Conservation (phyloP, 2,888 invertebrate genomes). For the Eurois occulta region DNA sequence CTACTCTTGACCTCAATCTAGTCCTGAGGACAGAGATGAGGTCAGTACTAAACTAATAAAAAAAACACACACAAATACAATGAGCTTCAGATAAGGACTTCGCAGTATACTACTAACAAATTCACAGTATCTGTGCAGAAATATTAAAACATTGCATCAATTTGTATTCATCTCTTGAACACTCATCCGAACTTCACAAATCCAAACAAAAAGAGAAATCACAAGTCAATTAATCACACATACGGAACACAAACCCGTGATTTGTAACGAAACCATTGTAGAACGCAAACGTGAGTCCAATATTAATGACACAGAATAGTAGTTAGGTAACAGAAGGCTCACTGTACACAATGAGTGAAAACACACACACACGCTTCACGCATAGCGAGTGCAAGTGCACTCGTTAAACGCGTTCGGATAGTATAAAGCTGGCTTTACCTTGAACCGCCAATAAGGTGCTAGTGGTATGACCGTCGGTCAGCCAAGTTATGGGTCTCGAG, state of each 20-base stretch:
- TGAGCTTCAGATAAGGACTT: not conserved
- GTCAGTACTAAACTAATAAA: too few species aligned
- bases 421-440: not conserved
- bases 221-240: slow-evolving; percentile 44
- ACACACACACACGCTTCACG: not conserved
- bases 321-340: slow-evolving; percentile 1
- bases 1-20: too few species aligned
- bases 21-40: too few species aligned
- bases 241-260: slow-evolving; percentile 18
- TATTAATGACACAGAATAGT: slow-evolving; percentile 32
- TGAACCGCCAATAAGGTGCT: not conserved
- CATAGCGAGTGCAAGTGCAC: not conserved
- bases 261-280: slow-evolving; percentile 36
- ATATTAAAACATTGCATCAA: not conserved
- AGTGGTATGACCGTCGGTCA: too few species aligned
- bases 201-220: slow-evolving; percentile 22
- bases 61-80: too few species aligned
- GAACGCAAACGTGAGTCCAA: slow-evolving; percentile 43
- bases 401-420: not conserved
- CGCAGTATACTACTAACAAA: not conserved
- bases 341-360: not conserved
- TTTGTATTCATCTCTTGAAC: not conserved
- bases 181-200: slow-evolving; percentile 6
- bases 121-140: not conserved
- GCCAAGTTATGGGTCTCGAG: too few species aligned